Conservation (phyloP, 2,888 invertebrate genomes). For the Elysia crispata region DNA sequence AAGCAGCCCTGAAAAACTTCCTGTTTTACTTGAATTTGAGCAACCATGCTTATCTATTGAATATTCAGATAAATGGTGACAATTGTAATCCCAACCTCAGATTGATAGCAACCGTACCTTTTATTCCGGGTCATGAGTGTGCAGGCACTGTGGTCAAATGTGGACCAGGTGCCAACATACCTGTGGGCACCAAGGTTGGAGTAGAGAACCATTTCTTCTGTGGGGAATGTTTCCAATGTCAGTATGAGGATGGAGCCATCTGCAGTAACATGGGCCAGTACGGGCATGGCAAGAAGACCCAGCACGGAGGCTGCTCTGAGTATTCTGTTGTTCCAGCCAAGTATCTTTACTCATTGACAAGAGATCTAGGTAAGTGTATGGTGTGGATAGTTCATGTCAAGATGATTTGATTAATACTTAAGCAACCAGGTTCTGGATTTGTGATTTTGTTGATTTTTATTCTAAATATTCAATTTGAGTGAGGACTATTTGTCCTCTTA, state of each 20-base stretch:
- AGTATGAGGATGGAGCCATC: constrained; percentile 64
- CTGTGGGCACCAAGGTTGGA: constrained; percentile 66
- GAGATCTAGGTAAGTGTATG: constrained; percentile 62
- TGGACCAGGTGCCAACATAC: constrained; percentile 67
- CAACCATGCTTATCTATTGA: no score
- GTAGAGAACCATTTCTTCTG: constrained; percentile 74
- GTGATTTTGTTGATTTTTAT: no score
- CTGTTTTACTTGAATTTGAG: no score
- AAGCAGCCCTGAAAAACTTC: no score
- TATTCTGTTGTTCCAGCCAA: constrained; percentile 71
- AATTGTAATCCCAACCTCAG: constrained; percentile 10
- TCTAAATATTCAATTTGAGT: no score
- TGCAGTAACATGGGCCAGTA: constrained; percentile 73
- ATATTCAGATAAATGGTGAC: no score
- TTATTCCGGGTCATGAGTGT: constrained; percentile 74
- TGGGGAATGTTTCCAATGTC: constrained; percentile 69
- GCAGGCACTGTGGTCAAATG: constrained; percentile 72
- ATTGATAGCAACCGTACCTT: constrained; percentile 71
- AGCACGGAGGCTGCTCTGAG: constrained; percentile 72
- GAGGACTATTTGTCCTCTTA: no score
- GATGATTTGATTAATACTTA: no score
- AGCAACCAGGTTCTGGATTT: no score
- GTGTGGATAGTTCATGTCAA: no score
- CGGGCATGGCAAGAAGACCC: constrained; percentile 72
- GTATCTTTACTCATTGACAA: constrained; percentile 65